Conservation (phyloP, 2,113 vertebrate genomes). For the Puntigrus tetrazona region DNA sequence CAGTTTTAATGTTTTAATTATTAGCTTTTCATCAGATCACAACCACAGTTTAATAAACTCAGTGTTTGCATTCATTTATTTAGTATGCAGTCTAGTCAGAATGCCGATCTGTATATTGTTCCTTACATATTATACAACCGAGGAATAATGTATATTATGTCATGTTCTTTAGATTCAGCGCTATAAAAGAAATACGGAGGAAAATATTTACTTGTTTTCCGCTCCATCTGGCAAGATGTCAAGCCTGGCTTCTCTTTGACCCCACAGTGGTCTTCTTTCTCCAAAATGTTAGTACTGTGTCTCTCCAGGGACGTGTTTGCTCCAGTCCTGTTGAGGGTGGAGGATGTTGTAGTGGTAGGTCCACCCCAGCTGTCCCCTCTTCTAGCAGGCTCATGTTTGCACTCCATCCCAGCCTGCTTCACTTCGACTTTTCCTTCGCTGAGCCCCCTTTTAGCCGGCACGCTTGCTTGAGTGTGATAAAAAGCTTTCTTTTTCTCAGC, state of each 20-base stretch:
- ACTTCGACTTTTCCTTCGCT: not conserved
- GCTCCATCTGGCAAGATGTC: constrained; percentile 55
- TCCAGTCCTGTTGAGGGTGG: not conserved
- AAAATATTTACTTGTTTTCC: constrained; percentile 77
- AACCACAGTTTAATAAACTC: not conserved
- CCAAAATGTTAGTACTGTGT: constrained; percentile 63
- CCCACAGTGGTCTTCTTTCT: constrained; percentile 59
- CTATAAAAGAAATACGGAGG: constrained; percentile 10
- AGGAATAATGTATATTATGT: not conserved
- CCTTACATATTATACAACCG: not conserved
- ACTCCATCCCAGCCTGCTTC: constrained; percentile 66
- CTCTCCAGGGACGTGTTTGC: constrained; percentile 26
- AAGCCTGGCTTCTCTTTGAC: constrained; percentile 62
- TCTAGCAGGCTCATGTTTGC: constrained; percentile 63
- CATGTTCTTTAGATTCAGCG: not conserved
- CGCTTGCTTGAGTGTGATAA: constrained; percentile 30
- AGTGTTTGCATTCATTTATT: not conserved
- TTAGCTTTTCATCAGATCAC: not conserved
- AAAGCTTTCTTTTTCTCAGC: constrained; percentile 15
- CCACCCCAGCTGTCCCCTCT: constrained; percentile 70
- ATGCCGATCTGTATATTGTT: not conserved
- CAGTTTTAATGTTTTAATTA: not conserved
- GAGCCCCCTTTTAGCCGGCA: not conserved
- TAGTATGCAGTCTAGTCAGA: not conserved
- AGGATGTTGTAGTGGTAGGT: not conserved